Base-by-base conservation (phyloP, 2,888 invertebrate genomes). In the Drosophila pseudotalamancana region DNA sequence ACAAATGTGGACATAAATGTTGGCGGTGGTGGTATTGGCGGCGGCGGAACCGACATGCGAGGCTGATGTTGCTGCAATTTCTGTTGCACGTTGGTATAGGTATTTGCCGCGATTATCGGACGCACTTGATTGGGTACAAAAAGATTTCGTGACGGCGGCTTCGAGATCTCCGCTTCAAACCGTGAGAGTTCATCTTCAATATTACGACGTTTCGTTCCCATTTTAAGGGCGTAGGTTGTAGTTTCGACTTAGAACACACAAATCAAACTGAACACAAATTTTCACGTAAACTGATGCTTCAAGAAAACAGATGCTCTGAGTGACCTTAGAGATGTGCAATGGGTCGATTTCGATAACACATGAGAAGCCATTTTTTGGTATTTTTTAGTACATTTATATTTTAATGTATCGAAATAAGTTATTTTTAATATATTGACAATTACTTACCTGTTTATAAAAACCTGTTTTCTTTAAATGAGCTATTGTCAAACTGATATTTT, bases 131-230 rank as follows among this genome's bases (percentile, higher is more conserved):
- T 92, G 9, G 93, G 92, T 6, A 93, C 92, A 29, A 92, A 92
- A 12, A 93, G 79, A 43, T 89, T 89, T 2, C 90, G 88, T 8
- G 79, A 59, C 6, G 86, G 71, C 1, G 90, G 90, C 37, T 90
- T 90, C 0, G 96, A 95, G 78, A 97, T 97, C 92, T 97, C 97
- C 1, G 97, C 97, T 89, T 97, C 97, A 89, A 97, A 97, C 86
- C 97, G 95, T 89, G 95, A 97, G 95, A 97, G 96, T 93, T 97
- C 97, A 92, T 97, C 97, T 92, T 97, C 97, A 95, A 97, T 97
- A 91, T 95, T 89, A 59, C 91, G 91, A 53, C 91, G 81, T 76
- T 91, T 91, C 18, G 89, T 89, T 25, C 90, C 90, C 91, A 91
- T 91, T 55, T 39, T 8, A 6, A 48, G 35, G 9, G 16, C 25